Evolutionary conservation across 2,888 invertebrate species (phyloP).

Genomic region (Tinea pellionella): DNA sequence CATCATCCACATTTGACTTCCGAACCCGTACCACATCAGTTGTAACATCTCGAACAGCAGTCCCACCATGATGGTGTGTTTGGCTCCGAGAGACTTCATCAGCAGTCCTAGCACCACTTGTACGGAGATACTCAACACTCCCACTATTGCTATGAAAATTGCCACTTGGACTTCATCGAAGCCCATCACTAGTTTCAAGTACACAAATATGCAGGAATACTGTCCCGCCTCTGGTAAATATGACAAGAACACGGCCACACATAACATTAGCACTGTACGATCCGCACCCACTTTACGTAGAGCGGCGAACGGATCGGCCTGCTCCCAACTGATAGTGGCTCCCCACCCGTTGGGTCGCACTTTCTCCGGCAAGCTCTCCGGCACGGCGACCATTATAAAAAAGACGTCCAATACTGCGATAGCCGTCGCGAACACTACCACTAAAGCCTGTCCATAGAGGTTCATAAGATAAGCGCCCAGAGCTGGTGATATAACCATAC

Average conservation of each 20-base stretch:
- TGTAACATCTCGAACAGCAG: conserved; percentile 96
- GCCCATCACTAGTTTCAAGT: conserved; percentile 96
- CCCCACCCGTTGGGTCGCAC: conserved; percentile 81
- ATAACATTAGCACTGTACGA: conserved; percentile 95
- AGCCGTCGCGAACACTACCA: conserved; percentile 94
- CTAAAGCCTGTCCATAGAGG: conserved; percentile 84
- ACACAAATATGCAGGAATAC: conserved; percentile 99
- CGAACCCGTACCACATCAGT: conserved; percentile 97
- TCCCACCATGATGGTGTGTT: conserved; percentile 97
- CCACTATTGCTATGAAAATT: conserved; percentile 96
- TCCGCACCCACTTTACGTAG: conserved; percentile 93
- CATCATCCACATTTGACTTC: conserved; percentile 98
- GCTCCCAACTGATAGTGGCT: conserved; percentile 95
- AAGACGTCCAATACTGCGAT: conserved; percentile 97
- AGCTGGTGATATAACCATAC: conserved; percentile 98
- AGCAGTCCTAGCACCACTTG: conserved; percentile 89
- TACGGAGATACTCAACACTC: conserved; percentile 94
- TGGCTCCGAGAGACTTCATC: conserved; percentile 89
- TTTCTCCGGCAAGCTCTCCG: conserved; percentile 97
- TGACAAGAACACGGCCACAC: conserved; percentile 96
- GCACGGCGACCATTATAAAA: conserved; percentile 97
- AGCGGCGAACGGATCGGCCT: conserved; percentile 97
- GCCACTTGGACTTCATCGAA: conserved; percentile 96
- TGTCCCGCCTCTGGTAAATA: conserved; percentile 99
- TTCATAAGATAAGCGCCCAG: conserved; percentile 91